These are phyloP conservation scores for Mus spicilegus DNA, from an alignment of 2,113 vertebrate species.

Conservation along the genomic window DNA sequence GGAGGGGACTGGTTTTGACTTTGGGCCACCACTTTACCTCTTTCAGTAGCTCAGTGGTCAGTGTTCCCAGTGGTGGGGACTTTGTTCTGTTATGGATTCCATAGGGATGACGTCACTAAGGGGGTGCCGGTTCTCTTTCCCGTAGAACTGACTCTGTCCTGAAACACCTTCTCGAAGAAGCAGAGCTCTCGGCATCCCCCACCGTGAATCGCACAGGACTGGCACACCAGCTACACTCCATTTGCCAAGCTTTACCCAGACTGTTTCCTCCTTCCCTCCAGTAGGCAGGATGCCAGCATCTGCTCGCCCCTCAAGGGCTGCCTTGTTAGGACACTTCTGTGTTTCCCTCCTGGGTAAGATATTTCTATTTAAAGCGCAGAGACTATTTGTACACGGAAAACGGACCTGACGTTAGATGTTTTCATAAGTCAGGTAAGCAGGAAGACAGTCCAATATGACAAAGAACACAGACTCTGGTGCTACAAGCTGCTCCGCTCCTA, in stretches of 20 bases:
- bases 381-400: background rate
- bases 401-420: background rate
- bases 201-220: background rate
- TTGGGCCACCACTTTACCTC: background rate
- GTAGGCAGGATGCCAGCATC: background rate
- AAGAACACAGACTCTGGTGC: background rate
- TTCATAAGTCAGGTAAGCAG: background rate
- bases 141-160: background rate
- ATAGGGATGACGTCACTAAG: background rate
- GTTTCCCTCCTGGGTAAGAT: constrained; percentile 2
- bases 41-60: background rate
- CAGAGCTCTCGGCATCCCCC: background rate
- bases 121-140: background rate
- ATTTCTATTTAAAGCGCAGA: constrained; percentile 21
- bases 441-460: background rate
- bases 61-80: background rate
- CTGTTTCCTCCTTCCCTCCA: background rate
- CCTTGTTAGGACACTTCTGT: background rate
- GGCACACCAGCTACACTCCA: too few relatives aligned
- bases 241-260: background rate
- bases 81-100: background rate
- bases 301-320: background rate
- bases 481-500: background rate
- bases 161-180: constrained; percentile 1
- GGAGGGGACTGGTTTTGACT: background rate